These are phyloP conservation scores for Laterallus jamaicensis DNA, from an alignment of 2,113 vertebrate species.

Conservation along the genomic window DNA sequence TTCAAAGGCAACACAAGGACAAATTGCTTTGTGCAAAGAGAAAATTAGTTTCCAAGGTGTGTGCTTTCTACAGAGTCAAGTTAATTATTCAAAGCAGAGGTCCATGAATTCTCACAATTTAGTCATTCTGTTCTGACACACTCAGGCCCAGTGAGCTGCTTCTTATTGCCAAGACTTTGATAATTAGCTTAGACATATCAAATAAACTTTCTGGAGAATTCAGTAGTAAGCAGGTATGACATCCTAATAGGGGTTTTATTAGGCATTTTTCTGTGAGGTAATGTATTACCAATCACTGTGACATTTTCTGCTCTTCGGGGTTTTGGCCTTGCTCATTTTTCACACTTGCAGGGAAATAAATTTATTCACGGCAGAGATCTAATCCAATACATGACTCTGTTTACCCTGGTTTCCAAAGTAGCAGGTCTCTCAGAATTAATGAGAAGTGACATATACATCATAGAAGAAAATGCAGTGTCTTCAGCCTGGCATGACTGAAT, in stretches of 20 bases:
- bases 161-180: slow-evolving; percentile 86
- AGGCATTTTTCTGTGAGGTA: slow-evolving; percentile 78
- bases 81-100: slow-evolving; percentile 87
- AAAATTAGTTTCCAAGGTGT: slow-evolving; percentile 80
- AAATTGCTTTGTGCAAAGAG: slow-evolving; percentile 75
- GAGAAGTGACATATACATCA: slow-evolving; percentile 76
- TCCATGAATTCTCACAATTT: slow-evolving; percentile 81
- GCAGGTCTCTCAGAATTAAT: slow-evolving; percentile 77
- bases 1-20: slow-evolving; percentile 86
- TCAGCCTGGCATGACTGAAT: slow-evolving; percentile 69
- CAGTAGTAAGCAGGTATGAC: slow-evolving; percentile 89
- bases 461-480: slow-evolving; percentile 69
- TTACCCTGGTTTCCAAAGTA: slow-evolving; percentile 75
- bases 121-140: slow-evolving; percentile 80
- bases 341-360: slow-evolving; percentile 77
- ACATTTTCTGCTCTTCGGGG: slow-evolving; percentile 86
- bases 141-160: slow-evolving; percentile 80
- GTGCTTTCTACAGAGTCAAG: slow-evolving; percentile 76
- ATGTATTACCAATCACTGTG: slow-evolving; percentile 87
- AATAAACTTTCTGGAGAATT: slow-evolving; percentile 89
- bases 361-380: slow-evolving; percentile 80
- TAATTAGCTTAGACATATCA: slow-evolving; percentile 89
- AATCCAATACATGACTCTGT: slow-evolving; percentile 78
- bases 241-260: slow-evolving; percentile 90
- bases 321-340: slow-evolving; percentile 77